Evolutionary conservation across 1,140 invertebrate species (phyloP), one percentile per base, ranked within the genome.

Genomic region (Riptortus pedestris): DNA sequence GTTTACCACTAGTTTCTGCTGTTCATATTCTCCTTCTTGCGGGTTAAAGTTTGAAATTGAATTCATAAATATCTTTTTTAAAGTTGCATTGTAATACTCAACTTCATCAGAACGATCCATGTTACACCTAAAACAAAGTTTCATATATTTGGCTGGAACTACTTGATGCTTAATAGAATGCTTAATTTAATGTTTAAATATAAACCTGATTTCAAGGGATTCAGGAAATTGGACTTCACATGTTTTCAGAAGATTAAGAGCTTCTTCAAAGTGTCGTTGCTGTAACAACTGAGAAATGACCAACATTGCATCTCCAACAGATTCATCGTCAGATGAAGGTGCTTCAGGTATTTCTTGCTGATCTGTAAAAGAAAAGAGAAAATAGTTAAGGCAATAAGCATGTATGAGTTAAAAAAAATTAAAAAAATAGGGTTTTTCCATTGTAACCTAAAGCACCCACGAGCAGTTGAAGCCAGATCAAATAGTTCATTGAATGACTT

Each of bases 11-110:
- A 57, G 33, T 20, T 52, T 51, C 29, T 64, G 58, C 12, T 29
- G 28, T 20, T 62, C 24, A 43, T 47, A 60, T 45, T 61, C 66
- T 48, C 58, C 61, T 14, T 31, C 16, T 14, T 24, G 24, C 16
- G 51, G 51, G 22, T 55, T 55, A 14, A 24, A 55, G 12, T 55
- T 55, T 2, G 9, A 20, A 24, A 24, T 55, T 7, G 18, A 55
- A 24, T 28, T 63, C 31, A 67, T 20, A 57, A 62, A 67, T 12
- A 65, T 64, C 48, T 67, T 65, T 43, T 65, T 67, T 22, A 67
- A 38, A 18, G 55, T 7, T n/a, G 48, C 58, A 26, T 22, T 52
- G 24, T 67, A 67, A 48, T 67, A 67, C 4, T 65, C 62, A 1
- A 64, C 52, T 45, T 60, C 33, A 59, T 62, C 62, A 3, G 31